Percentiles rank a stretch among this genome's conserved stretches.
These are phyloP conservation scores for Capitella teleta DNA, from an alignment of 1,140 invertebrate species.

Conservation along the genomic window DNA sequence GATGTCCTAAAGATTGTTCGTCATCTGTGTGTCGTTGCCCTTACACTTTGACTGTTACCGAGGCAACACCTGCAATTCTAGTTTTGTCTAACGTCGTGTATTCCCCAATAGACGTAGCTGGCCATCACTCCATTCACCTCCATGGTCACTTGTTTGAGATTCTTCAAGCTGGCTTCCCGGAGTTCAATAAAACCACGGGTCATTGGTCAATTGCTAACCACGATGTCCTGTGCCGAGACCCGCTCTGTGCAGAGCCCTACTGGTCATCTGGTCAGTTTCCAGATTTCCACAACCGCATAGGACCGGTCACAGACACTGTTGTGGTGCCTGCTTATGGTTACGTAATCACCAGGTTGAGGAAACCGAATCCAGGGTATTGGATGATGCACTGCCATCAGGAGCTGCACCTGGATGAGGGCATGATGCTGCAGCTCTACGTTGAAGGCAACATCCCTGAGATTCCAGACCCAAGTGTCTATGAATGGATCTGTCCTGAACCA, in stretches of 20 bases:
- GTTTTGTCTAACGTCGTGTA: no score
- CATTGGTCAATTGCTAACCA: neutral
- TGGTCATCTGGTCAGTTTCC: neutral
- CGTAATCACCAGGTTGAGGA: constrained; percentile 54
- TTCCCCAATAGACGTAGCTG: no score
- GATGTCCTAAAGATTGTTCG: no score
- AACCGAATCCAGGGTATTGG: constrained; percentile 52
- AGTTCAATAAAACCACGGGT: neutral
- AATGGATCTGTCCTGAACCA: no score
- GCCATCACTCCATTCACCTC: constrained; percentile 8
- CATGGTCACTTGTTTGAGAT: constrained; percentile 8
- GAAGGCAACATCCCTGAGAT: no score
- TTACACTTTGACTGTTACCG: no score
- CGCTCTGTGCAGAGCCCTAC: neutral
- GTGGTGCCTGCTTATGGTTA: constrained; percentile 53
- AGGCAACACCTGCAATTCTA: no score
- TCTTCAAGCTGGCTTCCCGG: constrained; percentile 2
- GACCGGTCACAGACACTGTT: constrained; percentile 55
- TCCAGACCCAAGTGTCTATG: no score
- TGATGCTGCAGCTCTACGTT: neutral
- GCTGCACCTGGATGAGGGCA: constrained; percentile 2
- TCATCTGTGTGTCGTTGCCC: no score
- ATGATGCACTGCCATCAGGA: constrained; percentile 5
- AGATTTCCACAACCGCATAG: constrained; percentile 14
- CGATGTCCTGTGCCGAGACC: constrained; percentile 1